A percentile compares a stretch with the other conserved stretches of the same genome.
Conservation (phyloP, 2,113 vertebrate species). For the Bufo bufo region DNA sequence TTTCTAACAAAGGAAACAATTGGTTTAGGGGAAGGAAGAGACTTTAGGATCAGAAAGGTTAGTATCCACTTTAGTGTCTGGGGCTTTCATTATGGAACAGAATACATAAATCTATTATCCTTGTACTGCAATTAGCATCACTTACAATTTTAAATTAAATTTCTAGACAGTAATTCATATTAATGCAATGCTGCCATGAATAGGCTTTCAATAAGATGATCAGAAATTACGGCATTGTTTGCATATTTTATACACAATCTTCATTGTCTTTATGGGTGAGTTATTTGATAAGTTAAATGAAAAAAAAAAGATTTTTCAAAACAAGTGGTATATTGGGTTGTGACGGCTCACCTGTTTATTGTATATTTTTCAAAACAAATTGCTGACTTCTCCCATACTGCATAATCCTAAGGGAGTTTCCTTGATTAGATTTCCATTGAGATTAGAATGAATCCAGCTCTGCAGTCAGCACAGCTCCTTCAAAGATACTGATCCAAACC, state of each 20-base stretch:
- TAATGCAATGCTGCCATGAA: neutral
- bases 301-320: neutral
- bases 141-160: neutral
- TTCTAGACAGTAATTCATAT: constrained; percentile 2
- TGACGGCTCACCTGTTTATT: too few species aligned
- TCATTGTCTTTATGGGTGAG: neutral
- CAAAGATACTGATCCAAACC: neutral
- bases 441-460: neutral
- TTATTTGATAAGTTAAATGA: neutral
- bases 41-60: constrained; percentile 15
- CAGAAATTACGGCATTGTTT: neutral
- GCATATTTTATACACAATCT: neutral
- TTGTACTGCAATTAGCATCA: neutral
- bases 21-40: neutral
- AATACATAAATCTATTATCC: constrained; percentile 20
- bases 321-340: too few species aligned
- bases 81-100: neutral
- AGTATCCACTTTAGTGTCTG: constrained; percentile 13
- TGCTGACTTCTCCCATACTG: neutral
- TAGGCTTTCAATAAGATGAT: neutral
- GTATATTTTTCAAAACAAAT: neutral
- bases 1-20: neutral
- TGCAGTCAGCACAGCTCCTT: neutral
- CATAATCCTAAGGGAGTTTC: neutral
- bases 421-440: neutral